Percentiles rank a stretch among this genome's conserved stretches.
These are phyloP conservation scores for Cavia porcellus DNA, from an alignment of 2,113 vertebrate genomes.

Conservation along the genomic window DNA sequence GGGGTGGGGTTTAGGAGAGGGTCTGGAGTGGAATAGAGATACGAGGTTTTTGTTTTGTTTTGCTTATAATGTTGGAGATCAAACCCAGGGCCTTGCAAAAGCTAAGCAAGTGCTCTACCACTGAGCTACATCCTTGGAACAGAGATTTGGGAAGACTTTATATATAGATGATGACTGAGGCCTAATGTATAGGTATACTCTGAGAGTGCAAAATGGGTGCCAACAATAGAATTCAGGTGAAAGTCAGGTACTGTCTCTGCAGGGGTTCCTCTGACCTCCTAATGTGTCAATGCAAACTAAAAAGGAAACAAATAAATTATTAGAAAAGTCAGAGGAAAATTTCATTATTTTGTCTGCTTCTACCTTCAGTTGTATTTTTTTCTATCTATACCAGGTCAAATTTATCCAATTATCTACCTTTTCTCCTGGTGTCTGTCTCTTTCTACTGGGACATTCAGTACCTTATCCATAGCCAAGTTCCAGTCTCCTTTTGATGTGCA, in stretches of 20 bases:
- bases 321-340: background rate
- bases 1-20: background rate
- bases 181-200: background rate
- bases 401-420: background rate
- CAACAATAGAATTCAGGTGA: constrained; percentile 14
- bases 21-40: constrained; percentile 44
- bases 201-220: background rate
- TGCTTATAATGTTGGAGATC: background rate
- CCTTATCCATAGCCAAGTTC: background rate
- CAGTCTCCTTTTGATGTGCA: background rate
- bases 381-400: background rate
- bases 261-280: constrained; percentile 33
- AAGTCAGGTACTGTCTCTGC: background rate
- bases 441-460: background rate
- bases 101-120: background rate
- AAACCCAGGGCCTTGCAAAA: background rate
- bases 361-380: constrained; percentile 32
- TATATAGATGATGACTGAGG: background rate
- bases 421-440: constrained; percentile 32
- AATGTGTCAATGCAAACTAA: background rate
- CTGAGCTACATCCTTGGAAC: background rate
- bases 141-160: constrained; percentile 24
- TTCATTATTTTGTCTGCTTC: constrained; percentile 41
- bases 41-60: background rate
- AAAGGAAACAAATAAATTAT: constrained; percentile 49